Conservation (phyloP, 2,888 invertebrate species). For the Abrostola tripartita region DNA sequence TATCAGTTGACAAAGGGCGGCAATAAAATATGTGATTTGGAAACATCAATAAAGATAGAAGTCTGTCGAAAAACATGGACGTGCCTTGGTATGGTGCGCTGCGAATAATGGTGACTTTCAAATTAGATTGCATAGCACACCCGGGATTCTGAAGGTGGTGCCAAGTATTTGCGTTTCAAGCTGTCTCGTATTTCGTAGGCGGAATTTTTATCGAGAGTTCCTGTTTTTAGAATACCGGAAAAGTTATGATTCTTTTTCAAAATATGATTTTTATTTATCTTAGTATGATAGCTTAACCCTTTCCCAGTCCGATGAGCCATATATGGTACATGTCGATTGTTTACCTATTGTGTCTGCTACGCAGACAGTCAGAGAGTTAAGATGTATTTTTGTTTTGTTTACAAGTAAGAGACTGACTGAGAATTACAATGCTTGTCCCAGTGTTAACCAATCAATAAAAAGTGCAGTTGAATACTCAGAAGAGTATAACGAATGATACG, state of each 20-base stretch:
- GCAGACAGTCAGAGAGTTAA: too few species aligned
- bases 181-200: conserved; percentile 60
- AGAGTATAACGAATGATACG: too few species aligned
- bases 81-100: conserved; percentile 66
- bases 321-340: too few species aligned
- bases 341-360: too few species aligned
- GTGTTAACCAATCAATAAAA: too few species aligned
- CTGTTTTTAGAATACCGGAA: conserved; percentile 27
- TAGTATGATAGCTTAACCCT: too few species aligned
- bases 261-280: neutral
- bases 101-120: conserved; percentile 70
- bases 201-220: conserved; percentile 40
- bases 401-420: too few species aligned
- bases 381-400: too few species aligned
- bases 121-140: conserved; percentile 70
- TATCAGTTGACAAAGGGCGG: conserved; percentile 56
- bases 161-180: conserved; percentile 65
- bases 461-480: too few species aligned
- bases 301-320: too few species aligned
- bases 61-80: conserved; percentile 66
- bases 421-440: too few species aligned
- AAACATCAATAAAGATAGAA: conserved; percentile 66
- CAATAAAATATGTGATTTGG: conserved; percentile 61
- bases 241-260: conserved; percentile 11
- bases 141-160: conserved; percentile 61